phyloP scores from a whole-genome alignment of 2,888 invertebrate genomes.

The Ectemnius cavifrons region DNA sequence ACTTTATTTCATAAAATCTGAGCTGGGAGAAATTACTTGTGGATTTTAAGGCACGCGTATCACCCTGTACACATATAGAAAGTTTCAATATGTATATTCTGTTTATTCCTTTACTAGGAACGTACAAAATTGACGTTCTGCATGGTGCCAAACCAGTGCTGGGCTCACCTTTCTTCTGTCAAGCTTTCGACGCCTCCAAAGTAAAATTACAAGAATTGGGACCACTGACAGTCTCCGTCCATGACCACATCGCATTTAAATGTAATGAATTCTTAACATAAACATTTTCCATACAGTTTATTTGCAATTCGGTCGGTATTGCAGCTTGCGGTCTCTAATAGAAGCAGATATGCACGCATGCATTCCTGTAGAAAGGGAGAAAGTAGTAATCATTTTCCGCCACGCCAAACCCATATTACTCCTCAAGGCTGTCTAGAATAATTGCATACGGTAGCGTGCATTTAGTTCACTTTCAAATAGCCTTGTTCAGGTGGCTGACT shows the following conservation, averaged over 20 bases:
- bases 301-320: background rate
- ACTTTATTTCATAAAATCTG: too few species aligned
- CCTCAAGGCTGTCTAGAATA: slow-evolving; percentile 65
- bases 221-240: slow-evolving; percentile 87
- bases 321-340: background rate
- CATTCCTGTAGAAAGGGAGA: slow-evolving; percentile 47
- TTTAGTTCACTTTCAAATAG: slow-evolving; percentile 72
- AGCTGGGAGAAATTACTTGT: too few species aligned
- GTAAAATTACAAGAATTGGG: slow-evolving; percentile 88
- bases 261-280: slow-evolving; percentile 79
- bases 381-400: slow-evolving; percentile 63
- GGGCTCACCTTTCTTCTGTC: slow-evolving; percentile 96
- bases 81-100: background rate
- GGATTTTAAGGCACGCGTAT: too few species aligned
- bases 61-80: background rate
- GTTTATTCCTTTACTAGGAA: slow-evolving; percentile 63
- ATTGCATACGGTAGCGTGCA: slow-evolving; percentile 60
- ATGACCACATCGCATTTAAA: slow-evolving; percentile 90
- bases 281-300: background rate
- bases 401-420: slow-evolving; percentile 36
- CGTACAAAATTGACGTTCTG: slow-evolving; percentile 86
- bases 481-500: slow-evolving; percentile 41
- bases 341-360: background rate
- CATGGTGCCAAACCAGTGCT: slow-evolving; percentile 93
- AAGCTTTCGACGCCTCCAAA: slow-evolving; percentile 92